Conservation (phyloP, 2,888 invertebrate species). For the Archaeoteleia sp. region DNA sequence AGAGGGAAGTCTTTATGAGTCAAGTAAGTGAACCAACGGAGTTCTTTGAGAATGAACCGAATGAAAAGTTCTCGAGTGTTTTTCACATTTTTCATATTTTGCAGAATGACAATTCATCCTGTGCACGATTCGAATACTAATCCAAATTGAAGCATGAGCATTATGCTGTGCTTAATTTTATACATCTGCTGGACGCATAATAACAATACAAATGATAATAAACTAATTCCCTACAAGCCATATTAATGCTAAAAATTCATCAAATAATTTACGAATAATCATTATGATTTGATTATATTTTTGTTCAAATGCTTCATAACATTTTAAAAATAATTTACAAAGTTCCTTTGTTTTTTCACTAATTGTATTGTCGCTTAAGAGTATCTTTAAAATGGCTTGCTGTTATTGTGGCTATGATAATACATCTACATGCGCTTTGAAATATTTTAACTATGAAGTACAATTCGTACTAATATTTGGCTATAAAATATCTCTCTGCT, state of each 20-base stretch:
- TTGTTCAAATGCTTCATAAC: no score
- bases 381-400: slow-evolving; percentile 16
- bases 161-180: slow-evolving; percentile 32
- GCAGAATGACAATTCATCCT: slow-evolving; percentile 50
- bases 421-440: slow-evolving; percentile 7
- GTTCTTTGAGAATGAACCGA: slow-evolving; percentile 65
- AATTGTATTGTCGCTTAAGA: slow-evolving; percentile 15
- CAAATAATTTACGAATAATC: no score
- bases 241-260: no score
- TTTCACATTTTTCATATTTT: slow-evolving; percentile 55
- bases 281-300: no score
- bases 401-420: slow-evolving; percentile 16
- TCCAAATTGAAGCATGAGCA: slow-evolving; percentile 40
- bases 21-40: slow-evolving; percentile 72
- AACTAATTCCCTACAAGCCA: no score
- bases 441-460: slow-evolving; percentile 2
- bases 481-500: slow-evolving; percentile 6
- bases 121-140: slow-evolving; percentile 38
- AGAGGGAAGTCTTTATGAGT: slow-evolving; percentile 69
- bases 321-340: no score
- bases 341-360: no score
- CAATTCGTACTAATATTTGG: slow-evolving; percentile 13
- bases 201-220: not conserved
- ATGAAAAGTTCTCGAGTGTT: slow-evolving; percentile 61
- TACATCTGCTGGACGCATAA: slow-evolving; percentile 6